A percentile compares a stretch with the other conserved stretches of the same genome.
Evolutionary conservation across 2,888 invertebrate genomes (phyloP).

Genomic region (Acleris cristana): DNA sequence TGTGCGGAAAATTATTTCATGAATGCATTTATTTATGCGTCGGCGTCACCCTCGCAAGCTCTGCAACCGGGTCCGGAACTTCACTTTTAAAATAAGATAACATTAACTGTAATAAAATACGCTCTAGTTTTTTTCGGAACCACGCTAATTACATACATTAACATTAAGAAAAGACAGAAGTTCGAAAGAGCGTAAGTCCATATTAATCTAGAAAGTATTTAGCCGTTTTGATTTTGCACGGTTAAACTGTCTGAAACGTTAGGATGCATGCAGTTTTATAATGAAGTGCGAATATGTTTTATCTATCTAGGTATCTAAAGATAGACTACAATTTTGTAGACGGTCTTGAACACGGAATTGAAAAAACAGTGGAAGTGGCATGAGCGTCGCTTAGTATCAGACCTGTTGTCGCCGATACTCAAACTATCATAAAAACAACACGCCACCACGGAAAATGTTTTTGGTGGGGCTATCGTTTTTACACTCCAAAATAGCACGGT

Average conservation of each 20-base stretch:
- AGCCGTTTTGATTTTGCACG: background rate
- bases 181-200: background rate
- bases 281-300: conserved; percentile 16
- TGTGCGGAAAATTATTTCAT: no score
- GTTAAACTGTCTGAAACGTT: background rate
- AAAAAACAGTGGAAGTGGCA: no score
- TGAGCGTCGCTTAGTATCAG: no score
- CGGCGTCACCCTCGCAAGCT: no score
- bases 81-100: conserved; percentile 7
- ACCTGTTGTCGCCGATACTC: no score
- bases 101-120: conserved; percentile 12
- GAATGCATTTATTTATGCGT: no score
- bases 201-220: background rate
- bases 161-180: background rate
- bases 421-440: no score
- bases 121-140: conserved; percentile 31
- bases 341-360: no score
- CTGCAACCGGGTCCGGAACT: conserved; percentile 3
- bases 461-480: no score
- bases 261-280: background rate
- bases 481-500: no score
- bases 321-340: background rate
- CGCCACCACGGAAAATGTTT: no score
- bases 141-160: conserved; percentile 25
- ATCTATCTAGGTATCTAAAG: conserved; percentile 13